Evolutionary conservation across 2,797 vertebrate genomes (phyloP), one percentile per base, ranked within the genome.

Genomic region (Danio aesculapii): DNA sequence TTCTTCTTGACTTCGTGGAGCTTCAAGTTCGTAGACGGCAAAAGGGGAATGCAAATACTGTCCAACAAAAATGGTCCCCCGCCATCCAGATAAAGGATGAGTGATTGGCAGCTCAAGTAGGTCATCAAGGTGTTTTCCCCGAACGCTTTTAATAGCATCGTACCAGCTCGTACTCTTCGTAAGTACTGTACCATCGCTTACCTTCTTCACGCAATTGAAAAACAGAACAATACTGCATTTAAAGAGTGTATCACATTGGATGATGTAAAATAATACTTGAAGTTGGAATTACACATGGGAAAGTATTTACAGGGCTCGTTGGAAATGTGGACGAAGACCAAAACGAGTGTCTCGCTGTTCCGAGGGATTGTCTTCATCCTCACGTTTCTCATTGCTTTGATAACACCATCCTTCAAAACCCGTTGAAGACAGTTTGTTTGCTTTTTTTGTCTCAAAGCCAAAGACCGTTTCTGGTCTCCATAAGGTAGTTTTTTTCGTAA

Each of bases 1-100:
- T 84, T 91, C 88, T 66, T 83, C 79, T 41, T 63, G 7, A 88
- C 87, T 86, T 86, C 85, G 84, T 86, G 86, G 87, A 84, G 89
- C 89, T 86, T 83, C 85, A 86, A 83, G 86, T 80, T 57, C 71
- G 87, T 76, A 59, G 84, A 68, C 62, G 62, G 52, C 30, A 30
- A 30, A 49, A 8, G 70, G 75, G 77, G 64, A 63, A 57, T 41
- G 39, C 77, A 82, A 55, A 14, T 77, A 59, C 82, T 82, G 17
- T 52, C 53, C 41, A 14, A 46, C 53, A 73, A 50, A 13, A 6
- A 8, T 70, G 58, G 64, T 50, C 69, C 39, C 63, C 2, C 43
- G 30, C 76, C 83, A 85, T 68, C 73, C 10, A 67, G 53, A 69
- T 59, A 71, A 73, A 59, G 70, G 77, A 71, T 52, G 61, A 64